A percentile compares a stretch with the other conserved stretches of the same genome.
phyloP scores from a whole-genome alignment of 2,113 vertebrate species.

The Phylloscopus trochilus region DNA sequence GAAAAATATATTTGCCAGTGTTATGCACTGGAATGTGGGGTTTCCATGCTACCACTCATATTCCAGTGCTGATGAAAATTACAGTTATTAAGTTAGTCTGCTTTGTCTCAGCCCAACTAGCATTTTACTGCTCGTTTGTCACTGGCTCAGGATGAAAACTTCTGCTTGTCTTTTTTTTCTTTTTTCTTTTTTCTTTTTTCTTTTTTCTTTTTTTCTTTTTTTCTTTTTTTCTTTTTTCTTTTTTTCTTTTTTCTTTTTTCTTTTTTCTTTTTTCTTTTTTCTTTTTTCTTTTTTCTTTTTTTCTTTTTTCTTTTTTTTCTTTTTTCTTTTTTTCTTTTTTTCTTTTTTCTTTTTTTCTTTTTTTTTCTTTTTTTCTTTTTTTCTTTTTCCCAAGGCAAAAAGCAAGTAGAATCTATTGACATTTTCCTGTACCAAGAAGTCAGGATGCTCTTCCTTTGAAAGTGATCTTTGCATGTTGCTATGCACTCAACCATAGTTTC shows the following conservation, averaged over 20 bases:
- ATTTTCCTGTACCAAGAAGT: not conserved
- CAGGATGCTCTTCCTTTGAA: constrained; percentile 8
- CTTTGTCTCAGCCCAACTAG: not conserved
- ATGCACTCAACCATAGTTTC: not conserved
- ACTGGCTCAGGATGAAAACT: not conserved
- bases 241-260: not conserved
- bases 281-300: too few relatives aligned
- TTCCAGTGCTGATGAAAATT: constrained; percentile 44
- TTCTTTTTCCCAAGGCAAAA: not conserved
- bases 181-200: too few relatives aligned
- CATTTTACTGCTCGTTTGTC: constrained; percentile 25
- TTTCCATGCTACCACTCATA: constrained; percentile 27
- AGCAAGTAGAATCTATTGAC: not conserved
- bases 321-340: too few relatives aligned
- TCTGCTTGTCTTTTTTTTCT: not conserved
- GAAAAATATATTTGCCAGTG: constrained; percentile 32
- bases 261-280: too few relatives aligned
- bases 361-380: too few relatives aligned
- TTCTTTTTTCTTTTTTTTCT: too few relatives aligned
- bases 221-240: too few relatives aligned
- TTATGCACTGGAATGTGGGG: constrained; percentile 22
- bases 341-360: too few relatives aligned
- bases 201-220: too few relatives aligned
- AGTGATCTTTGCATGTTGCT: not conserved
- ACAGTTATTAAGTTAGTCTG: constrained; percentile 14